Evolutionary conservation across 2,113 vertebrate species (phyloP), one percentile per base, ranked within the genome.

Genomic region (Litocranius walleri): DNA sequence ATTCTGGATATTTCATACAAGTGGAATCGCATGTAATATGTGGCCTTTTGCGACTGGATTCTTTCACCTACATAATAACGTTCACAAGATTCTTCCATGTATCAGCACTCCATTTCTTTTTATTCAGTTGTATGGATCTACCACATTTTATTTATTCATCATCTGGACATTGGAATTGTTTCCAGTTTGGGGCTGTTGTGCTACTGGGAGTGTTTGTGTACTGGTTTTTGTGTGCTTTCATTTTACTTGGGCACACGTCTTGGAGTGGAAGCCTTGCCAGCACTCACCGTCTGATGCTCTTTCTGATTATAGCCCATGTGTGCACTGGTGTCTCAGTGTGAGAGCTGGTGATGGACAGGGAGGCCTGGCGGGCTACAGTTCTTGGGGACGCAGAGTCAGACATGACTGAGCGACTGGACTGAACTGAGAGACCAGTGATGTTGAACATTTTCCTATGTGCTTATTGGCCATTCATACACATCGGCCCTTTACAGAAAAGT

Each of bases 51-150:
- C 19, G 45, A 50, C 78, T 21, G 78, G 29, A 30, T 33, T 21
- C 78, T 81, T 21, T 21, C 78, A 50, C 29, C 33, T 6, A 33
- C 15, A 2, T 50, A 6, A 33, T 6, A 8, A 50, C 21, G 78
- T 33, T 21, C 29, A 30, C 29, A 50, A 50, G 77, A 11, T 10
- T 50, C 16, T 50, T 21, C 29, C 3, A 0, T 6, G 9, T 7
- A 21, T 33, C 78, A 50, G 78, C 7, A 21, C 45, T 21, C 29
- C 78, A 6, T 19, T 30, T 30, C 78, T 21, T 50, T 81, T 33
- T 50, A 21, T 21, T 21, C 78, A 48, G 0, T 33, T 50, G 29
- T 50, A 33, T 19, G 78, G 78, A 19, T 81, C 9, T 19, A 11
- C 78, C 16, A 33, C 45, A 3, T 50, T 48, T 80, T 48, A 17